Base-by-base conservation (phyloP, 2,888 invertebrate genomes). In the Pharmacophagus antenor region DNA sequence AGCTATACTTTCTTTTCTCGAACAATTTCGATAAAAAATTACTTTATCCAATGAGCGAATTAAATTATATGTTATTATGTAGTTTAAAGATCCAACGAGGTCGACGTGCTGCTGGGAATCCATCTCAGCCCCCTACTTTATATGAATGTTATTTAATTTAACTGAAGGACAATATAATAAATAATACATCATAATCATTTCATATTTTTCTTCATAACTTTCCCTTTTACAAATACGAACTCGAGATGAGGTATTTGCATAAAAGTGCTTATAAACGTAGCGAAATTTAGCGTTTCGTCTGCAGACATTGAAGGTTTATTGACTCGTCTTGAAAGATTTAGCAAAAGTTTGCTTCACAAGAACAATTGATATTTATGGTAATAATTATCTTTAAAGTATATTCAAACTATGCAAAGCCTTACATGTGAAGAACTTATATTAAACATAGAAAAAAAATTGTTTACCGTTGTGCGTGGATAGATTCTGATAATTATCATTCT, bases 321-420 rank as follows among this genome's bases (percentile, higher is more conserved):
- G 48, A 58, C 58, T 53, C 47, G 25, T n/a, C 23, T 50, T 41
- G 41, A 58, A 47, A 25, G 48, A 48, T 49, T 59, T 25, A 42
- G 47, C 53, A 48, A 58, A 53, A 41, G 21, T 41, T 42, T 51
- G 37, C 41, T 56, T 25, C 6, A 41, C 18, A 31, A n/a, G 10
- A 10, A 53, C 48, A 27, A 58, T 53, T n/a, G 51, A 44, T 22
- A 15, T 57, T 50, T 50, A 51, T n/a, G 27, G 20, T 58, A 12
- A 15, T 58, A 37, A 49, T 17, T 6, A n/a, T 37, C 5, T 37
- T 37, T 37, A 37, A 37, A 0, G n/a, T n/a, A 37, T 15, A 3
- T 6, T 15, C 37, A 37, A n/a, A 37, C 37, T n/a, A 1, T 12
- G 15, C 12, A 10, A n/a, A n/a, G 17, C 20, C 49, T 37, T 37